Evolutionary conservation across 2,113 vertebrate genomes (phyloP).

Genomic region (Hippocampus barbouri): DNA sequence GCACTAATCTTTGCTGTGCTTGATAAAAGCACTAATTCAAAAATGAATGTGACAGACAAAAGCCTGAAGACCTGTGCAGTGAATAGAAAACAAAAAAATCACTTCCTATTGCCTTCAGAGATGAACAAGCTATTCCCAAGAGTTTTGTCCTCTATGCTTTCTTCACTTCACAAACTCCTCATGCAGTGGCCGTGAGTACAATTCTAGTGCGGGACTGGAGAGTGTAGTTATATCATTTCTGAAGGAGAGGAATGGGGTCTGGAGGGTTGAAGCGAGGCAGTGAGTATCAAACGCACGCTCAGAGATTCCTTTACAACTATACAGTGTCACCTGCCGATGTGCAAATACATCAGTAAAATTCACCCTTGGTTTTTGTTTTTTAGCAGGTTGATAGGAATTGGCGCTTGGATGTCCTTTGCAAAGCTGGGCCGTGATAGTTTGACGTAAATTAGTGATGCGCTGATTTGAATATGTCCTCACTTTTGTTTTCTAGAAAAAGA

Average conservation of each 20-base stretch:
- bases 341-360: background rate
- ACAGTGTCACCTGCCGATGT: background rate
- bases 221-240: background rate
- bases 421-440: background rate
- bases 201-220: background rate
- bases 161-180: background rate
- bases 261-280: background rate
- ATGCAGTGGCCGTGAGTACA: background rate
- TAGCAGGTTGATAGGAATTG: background rate
- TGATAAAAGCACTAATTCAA: too few species aligned
- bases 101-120: background rate
- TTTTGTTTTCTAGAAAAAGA: conserved; percentile 83
- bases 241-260: background rate
- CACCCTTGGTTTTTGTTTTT: background rate
- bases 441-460: conserved; percentile 12
- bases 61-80: background rate
- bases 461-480: conserved; percentile 28
- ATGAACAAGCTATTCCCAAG: background rate
- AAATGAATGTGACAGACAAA: too few species aligned
- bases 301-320: background rate
- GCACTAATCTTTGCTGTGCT: too few species aligned
- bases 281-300: background rate
- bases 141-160: background rate
- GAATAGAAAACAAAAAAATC: background rate
- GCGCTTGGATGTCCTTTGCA: conserved; percentile 19